A percentile compares a stretch with the other conserved stretches of the same genome.
Conservation (phyloP, 2,888 invertebrate species). For the Athetis lepigone region DNA sequence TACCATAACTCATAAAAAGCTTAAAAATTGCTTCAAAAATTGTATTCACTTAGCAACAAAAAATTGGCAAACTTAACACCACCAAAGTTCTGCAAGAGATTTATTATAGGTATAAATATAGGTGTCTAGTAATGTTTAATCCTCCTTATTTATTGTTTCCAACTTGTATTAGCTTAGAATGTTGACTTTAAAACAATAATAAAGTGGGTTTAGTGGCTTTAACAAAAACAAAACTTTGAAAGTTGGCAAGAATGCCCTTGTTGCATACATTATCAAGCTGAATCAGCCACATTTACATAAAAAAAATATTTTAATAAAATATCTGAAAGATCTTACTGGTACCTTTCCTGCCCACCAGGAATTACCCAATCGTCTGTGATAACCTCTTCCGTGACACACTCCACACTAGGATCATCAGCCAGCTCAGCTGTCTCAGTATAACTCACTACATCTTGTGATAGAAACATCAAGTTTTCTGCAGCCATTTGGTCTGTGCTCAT, state of each 20-base stretch:
- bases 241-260: background rate
- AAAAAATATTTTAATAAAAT: background rate
- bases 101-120: no score
- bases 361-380: slow-evolving; percentile 95
- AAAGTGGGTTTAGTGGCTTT: background rate
- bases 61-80: no score
- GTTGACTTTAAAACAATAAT: background rate
- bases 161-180: no score
- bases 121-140: no score
- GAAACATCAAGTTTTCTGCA: slow-evolving; percentile 91
- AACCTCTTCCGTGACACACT: slow-evolving; percentile 94
- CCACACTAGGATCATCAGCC: slow-evolving; percentile 85
- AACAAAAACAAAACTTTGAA: background rate
- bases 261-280: background rate
- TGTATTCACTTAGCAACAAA: background rate
- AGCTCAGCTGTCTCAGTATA: slow-evolving; percentile 83
- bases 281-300: background rate
- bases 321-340: slow-evolving; percentile 47
- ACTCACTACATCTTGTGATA: slow-evolving; percentile 90
- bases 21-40: background rate
- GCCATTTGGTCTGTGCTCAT: slow-evolving; percentile 91
- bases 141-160: no score
- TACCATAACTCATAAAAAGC: background rate
- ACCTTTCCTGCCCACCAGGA: slow-evolving; percentile 93
- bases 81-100: no score